Conservation (phyloP, 2,113 vertebrate genomes). For the Sporophila hypoxantha region DNA sequence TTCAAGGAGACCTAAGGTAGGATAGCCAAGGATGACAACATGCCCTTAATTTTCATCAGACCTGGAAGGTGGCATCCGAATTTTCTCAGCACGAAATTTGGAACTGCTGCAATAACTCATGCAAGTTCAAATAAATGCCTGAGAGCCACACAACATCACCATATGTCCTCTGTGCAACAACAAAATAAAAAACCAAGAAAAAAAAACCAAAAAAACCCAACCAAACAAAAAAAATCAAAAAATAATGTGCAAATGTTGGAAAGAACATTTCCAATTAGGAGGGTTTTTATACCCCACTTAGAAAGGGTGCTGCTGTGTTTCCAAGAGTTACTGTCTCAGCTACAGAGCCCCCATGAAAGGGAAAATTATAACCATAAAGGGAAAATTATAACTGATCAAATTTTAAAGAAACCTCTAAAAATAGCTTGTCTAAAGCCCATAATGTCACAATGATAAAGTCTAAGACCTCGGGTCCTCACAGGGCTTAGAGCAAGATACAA, state of each 20-base stretch:
- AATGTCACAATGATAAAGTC: conserved; percentile 52
- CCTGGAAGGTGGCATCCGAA: background rate
- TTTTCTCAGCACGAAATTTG: background rate
- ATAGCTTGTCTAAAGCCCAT: conserved; percentile 35
- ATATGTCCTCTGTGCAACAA: background rate
- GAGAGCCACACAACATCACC: background rate
- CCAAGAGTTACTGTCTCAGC: background rate
- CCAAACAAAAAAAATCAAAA: background rate
- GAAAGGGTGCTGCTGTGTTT: background rate
- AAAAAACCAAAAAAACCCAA: too few relatives aligned
- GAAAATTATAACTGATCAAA: conserved; percentile 51
- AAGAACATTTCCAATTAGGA: background rate
- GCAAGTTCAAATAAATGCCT: background rate
- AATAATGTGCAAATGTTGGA: background rate
- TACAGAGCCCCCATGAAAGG: background rate
- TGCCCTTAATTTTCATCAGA: background rate
- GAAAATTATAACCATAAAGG: conserved; percentile 24
- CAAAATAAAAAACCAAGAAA: too few relatives aligned
- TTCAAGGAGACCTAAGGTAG: background rate
- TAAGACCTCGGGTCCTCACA: background rate
- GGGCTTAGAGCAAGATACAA: background rate
- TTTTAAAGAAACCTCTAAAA: conserved; percentile 58
- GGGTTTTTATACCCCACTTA: background rate
- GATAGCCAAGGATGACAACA: background rate
- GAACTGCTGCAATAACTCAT: background rate